Base-by-base conservation (phyloP, 2,797 vertebrate species). In the Coregonus suidteri region DNA sequence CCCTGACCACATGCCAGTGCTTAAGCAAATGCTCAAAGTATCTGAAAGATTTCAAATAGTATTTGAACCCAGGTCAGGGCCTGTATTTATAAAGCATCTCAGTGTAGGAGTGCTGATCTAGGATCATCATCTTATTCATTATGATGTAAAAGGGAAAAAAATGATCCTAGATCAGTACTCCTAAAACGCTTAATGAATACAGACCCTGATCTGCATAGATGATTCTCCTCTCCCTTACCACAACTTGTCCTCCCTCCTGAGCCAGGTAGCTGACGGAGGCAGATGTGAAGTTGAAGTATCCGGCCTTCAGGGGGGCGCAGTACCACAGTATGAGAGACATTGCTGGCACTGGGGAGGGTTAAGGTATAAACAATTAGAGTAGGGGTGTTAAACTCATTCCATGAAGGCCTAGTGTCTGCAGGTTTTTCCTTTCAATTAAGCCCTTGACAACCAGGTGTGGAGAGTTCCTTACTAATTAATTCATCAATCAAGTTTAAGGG, bases 281-380 rank as follows among this genome's bases (percentile, higher is more conserved):
- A 0, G 97, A 99, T 31, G 97, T 99, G 88, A 99, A 99, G 91
- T 99, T 99, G 75, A 99, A 99, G 89, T 99, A 98, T 0, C 97
- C 98, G 0, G 97, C 97, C 86, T 99, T 98, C 74, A 99, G n/a
- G 93, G 16, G 98, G 98, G 35, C 97, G 94, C 86, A 99, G 74
- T 54, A 99, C 98, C 73, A 99, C 97, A 0, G 98, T 99, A 90
- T 99, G 98, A 73, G 97, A 98, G 13, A 99, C 97, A 0, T 99
- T 99, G 85, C 98, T 99, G 0, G 96, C 97, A 18, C 97, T 99
- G 87, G 18, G 41, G 31, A 37, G 16, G 0, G 88, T 96, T 92
- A 96, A 94, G 88, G 91, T 80, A 65, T 3, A 84, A 25, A 64
- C 59, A 54, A 11, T 20, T 52, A 64, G 25, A 25, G 11, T 9